Conservation (phyloP, 1,140 invertebrate species). For the Bombus soroeensis region DNA sequence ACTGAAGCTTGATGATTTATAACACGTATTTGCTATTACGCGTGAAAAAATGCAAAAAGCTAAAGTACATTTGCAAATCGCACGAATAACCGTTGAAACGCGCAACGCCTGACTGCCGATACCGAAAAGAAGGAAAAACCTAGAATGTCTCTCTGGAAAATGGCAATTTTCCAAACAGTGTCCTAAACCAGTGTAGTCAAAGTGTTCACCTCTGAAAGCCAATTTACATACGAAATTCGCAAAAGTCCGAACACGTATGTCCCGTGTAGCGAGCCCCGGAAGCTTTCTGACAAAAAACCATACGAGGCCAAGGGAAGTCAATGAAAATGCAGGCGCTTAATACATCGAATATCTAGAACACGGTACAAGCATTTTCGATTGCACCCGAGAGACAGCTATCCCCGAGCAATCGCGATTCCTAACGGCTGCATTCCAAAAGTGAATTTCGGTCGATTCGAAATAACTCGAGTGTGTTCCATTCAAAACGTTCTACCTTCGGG, state of each 20-base stretch:
- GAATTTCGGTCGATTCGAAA: slow-evolving; percentile 36
- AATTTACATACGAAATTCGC: not conserved
- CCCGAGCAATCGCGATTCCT: slow-evolving; percentile 36
- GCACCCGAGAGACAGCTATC: not conserved
- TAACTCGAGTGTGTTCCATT: slow-evolving; percentile 26
- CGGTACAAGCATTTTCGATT: slow-evolving; percentile 10
- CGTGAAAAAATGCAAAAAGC: no score
- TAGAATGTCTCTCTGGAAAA: no score
- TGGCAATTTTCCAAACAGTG: no score
- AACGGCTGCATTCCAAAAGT: slow-evolving; percentile 8
- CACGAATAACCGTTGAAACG: no score
- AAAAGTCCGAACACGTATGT: not conserved
- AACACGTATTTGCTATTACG: no score
- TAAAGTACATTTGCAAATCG: no score
- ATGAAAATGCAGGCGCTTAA: not conserved
- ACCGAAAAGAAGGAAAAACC: no score
- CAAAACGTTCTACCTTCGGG: slow-evolving; percentile 21
- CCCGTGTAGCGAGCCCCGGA: not conserved
- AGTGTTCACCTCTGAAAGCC: no score
- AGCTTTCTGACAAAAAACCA: not conserved
- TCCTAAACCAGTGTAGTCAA: no score
- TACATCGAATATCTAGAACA: slow-evolving; percentile 13
- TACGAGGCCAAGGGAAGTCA: not conserved
- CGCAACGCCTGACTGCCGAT: no score
- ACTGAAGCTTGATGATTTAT: no score